These are phyloP conservation scores for Myotis yumanensis DNA, from an alignment of 2,113 vertebrate genomes.

Conservation along the genomic window DNA sequence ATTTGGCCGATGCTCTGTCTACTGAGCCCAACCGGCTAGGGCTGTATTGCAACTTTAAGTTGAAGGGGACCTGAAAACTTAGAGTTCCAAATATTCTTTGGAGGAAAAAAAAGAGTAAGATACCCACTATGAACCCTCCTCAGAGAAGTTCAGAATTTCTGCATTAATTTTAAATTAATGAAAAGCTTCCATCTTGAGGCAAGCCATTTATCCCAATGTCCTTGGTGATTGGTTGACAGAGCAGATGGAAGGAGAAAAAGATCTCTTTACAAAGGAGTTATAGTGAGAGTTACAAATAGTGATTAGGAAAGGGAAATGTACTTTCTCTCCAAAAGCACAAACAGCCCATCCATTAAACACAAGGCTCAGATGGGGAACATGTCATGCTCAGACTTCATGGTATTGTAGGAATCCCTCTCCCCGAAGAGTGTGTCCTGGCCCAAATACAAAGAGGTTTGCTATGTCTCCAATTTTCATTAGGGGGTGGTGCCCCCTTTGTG, in stretches of 20 bases:
- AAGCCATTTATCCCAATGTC: neutral
- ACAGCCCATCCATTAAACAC: neutral
- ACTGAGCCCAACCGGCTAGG: too few relatives aligned
- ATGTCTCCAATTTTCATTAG: neutral
- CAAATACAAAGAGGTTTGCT: neutral
- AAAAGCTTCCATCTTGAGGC: neutral
- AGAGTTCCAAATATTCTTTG: neutral
- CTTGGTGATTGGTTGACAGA: neutral
- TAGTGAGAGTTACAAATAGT: neutral
- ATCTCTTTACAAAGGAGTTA: neutral
- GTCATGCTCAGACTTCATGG: neutral
- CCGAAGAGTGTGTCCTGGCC: too few relatives aligned
- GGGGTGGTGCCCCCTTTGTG: neutral
- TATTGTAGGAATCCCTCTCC: neutral
- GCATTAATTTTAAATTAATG: neutral
- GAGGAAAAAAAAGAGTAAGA: neutral
- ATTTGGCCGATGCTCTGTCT: too few relatives aligned
- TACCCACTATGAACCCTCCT: neutral
- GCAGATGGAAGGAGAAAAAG: neutral
- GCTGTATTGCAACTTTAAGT: neutral
- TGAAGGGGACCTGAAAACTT: neutral
- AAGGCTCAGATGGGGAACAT: neutral
- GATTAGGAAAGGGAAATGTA: neutral
- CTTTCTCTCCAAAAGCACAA: neutral
- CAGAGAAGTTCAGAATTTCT: neutral